A percentile compares a stretch with the other conserved stretches of the same genome.
phyloP scores from a whole-genome alignment of 2,888 invertebrate species.

The Oxyteleia sp. region DNA sequence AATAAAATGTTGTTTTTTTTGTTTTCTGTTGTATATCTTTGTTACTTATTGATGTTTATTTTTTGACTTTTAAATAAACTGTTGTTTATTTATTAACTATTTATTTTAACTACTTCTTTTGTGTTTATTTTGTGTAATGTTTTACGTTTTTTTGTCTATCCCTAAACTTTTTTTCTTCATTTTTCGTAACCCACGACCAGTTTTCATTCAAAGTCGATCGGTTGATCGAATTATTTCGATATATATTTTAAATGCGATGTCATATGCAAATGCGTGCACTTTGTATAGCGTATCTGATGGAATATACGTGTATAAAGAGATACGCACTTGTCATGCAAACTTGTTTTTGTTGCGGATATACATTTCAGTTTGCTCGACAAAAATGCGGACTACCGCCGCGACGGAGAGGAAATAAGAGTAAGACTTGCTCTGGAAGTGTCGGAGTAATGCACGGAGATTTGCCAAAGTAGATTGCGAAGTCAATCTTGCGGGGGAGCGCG shows the following conservation, averaged over 20 bases:
- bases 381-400: slow-evolving; percentile 36
- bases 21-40: no score
- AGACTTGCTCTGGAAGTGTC: slow-evolving; percentile 63
- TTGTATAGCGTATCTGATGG: slow-evolving; percentile 56
- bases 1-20: no score
- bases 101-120: no score
- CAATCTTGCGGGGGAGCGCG: slow-evolving; percentile 51
- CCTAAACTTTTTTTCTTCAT: no score
- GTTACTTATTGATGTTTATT: no score
- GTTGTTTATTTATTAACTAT: no score
- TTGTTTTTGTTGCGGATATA: slow-evolving; percentile 57
- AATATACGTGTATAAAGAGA: slow-evolving; percentile 51
- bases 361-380: slow-evolving; percentile 54
- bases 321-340: slow-evolving; percentile 67
- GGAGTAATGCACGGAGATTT: slow-evolving; percentile 54
- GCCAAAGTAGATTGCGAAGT: slow-evolving; percentile 67
- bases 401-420: slow-evolving; percentile 58
- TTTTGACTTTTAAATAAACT: no score
- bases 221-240: slow-evolving; percentile 44
- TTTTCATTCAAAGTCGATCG: slow-evolving; percentile 12
- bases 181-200: slow-evolving; percentile 23
- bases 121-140: no score
- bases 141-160: no score
- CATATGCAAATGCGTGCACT: slow-evolving; percentile 49
- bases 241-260: slow-evolving; percentile 50